Conservation (phyloP, 1,140 invertebrate genomes). For the Cotesia typhae region DNA sequence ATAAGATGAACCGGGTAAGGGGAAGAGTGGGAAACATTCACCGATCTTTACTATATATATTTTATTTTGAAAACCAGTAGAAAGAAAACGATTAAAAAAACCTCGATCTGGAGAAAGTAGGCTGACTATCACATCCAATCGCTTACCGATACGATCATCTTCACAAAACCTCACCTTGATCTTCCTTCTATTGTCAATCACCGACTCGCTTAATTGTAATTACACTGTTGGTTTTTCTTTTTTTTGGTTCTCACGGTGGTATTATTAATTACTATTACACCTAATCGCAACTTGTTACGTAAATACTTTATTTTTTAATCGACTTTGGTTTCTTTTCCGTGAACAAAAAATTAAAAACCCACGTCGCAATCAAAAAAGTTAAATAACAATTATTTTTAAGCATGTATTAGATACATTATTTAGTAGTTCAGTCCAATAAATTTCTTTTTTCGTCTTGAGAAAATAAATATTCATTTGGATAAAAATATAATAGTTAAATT, state of each 20-base stretch:
- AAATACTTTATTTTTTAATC: too few species aligned
- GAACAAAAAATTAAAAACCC: too few species aligned
- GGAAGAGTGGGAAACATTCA: slow-evolving; percentile 3
- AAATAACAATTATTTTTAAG: too few species aligned
- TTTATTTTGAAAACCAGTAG: neutral
- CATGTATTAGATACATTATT: too few species aligned
- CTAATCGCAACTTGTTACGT: too few species aligned
- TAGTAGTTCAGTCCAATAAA: too few species aligned
- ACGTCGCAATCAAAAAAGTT: too few species aligned
- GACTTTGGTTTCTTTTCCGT: too few species aligned
- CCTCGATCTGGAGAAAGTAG: slow-evolving; percentile 35
- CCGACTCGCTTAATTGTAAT: neutral
- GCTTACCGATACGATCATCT: neutral
- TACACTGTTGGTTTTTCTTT: neutral
- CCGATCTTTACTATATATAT: neutral
- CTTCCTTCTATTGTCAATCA: neutral
- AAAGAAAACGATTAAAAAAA: slow-evolving; percentile 21
- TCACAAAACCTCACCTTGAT: neutral
- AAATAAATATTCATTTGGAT: too few species aligned
- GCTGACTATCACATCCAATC: slow-evolving; percentile 28
- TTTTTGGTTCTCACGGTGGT: neutral
- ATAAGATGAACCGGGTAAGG: neutral
- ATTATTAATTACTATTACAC: too few species aligned
- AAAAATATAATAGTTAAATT: too few species aligned
- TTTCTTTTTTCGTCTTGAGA: too few species aligned